Base-by-base conservation (phyloP, 2,888 invertebrate species). In the Drosophila picticornis region DNA sequence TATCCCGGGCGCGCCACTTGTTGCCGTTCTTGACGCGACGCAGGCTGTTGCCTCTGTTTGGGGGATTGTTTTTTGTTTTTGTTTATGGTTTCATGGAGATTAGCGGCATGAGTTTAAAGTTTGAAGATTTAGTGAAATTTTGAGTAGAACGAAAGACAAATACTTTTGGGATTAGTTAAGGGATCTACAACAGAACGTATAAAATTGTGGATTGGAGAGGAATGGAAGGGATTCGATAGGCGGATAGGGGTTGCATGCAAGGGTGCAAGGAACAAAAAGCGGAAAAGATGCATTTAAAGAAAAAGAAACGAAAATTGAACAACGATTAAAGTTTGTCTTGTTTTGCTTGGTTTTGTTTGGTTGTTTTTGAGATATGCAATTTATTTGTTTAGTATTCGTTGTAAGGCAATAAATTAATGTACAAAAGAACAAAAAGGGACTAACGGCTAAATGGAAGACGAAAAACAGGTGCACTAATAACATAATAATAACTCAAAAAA, bases 1-100 rank as follows among this genome's bases (percentile, higher is more conserved):
- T 95, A 84, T 95, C 95, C 89, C 95, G 95, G 66, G 95, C 94
- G 87, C 95, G 95, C 95, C 95, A 95, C 88, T 95, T 95, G 50
- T 94, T 95, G 75, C 93, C 93, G 81, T 93, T 95, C 92, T 95
- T 95, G 74, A 95, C 94, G 72, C 95, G 94, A 78, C 95, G 94
- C 90, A 95, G 92, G 91, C 95, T 95, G 88, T 93, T 93, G 71
- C 93, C 93, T 91, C 93, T 93, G 90, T 81, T 75, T 46, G 50
- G 25, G 55, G 70, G 67, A 66, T 77, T 75, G 71, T 68, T 84
- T 84, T 77, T 50, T 57, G 31, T 53, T 63, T 64, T 81, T 67
- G 50, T 32, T 43, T 22, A 59, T 58, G 65, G 53, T 62, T 71
- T 64, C n/a, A 82, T 84, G 87, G 51, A 77, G 50, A 80, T 88